phyloP scores from a whole-genome alignment of 2,113 vertebrate species.

The Antennarius striatus region DNA sequence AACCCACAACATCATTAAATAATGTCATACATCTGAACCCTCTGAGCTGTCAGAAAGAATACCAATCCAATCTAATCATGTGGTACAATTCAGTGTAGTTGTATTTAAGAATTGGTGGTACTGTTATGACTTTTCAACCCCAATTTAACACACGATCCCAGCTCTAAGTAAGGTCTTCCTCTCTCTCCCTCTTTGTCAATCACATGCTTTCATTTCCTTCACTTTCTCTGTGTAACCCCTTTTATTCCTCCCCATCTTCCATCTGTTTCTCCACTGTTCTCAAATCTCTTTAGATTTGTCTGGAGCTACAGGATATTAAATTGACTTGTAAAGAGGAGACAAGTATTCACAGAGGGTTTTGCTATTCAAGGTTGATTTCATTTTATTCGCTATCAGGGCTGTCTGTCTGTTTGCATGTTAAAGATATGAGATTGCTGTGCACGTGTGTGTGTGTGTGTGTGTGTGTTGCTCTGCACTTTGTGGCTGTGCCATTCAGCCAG shows the following conservation, averaged over 20 bases:
- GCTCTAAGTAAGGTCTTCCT: slow-evolving; percentile 65
- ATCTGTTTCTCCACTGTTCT: slow-evolving; percentile 40
- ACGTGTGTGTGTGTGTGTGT: slow-evolving; percentile 24
- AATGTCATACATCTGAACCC: slow-evolving; percentile 26
- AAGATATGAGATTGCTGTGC: slow-evolving; percentile 50
- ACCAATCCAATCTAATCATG: slow-evolving; percentile 33
- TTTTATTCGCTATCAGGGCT: slow-evolving; percentile 65
- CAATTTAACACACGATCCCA: slow-evolving; percentile 65
- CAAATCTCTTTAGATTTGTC: slow-evolving; percentile 72
- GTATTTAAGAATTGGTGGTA: slow-evolving; percentile 31
- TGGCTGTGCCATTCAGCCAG: slow-evolving; percentile 66
- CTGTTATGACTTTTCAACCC: slow-evolving; percentile 66
- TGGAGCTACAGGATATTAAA: slow-evolving; percentile 69
- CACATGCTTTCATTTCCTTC: slow-evolving; percentile 17
- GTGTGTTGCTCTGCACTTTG: slow-evolving; percentile 31
- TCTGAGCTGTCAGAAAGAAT: slow-evolving; percentile 30
- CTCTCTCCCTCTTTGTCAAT: slow-evolving; percentile 48
- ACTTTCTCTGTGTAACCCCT: slow-evolving; percentile 34
- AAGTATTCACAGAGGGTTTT: slow-evolving; percentile 73
- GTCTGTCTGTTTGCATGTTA: slow-evolving; percentile 74
- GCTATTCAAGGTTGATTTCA: slow-evolving; percentile 78
- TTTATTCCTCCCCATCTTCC: slow-evolving; percentile 27
- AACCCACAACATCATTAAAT: slow-evolving; percentile 43
- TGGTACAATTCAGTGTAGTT: slow-evolving; percentile 12
- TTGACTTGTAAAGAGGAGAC: slow-evolving; percentile 74